These are phyloP conservation scores for Aegotheles bennettii DNA, from an alignment of 2,113 vertebrate genomes.

Conservation along the genomic window DNA sequence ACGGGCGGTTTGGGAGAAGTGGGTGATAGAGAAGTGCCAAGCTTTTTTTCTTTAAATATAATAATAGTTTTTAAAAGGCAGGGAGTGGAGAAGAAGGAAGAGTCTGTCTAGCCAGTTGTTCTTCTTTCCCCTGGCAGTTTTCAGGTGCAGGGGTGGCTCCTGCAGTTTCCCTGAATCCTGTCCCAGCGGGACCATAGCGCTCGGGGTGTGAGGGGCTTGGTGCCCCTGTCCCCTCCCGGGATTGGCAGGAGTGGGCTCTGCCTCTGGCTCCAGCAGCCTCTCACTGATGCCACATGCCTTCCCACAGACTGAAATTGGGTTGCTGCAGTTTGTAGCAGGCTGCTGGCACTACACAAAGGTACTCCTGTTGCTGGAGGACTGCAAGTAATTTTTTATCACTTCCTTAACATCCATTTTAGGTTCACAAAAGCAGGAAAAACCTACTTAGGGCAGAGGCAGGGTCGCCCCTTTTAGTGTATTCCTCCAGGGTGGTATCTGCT, in stretches of 20 bases:
- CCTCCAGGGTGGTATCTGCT: not conserved
- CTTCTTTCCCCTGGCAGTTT: not conserved
- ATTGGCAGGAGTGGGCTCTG: not conserved
- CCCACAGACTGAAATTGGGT: fast-evolving
- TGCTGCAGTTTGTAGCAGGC: not conserved
- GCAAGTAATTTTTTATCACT: not conserved
- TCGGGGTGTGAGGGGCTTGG: not conserved
- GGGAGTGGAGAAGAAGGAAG: not conserved
- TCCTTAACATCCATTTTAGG: constrained; percentile 9
- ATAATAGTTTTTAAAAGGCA: not conserved
- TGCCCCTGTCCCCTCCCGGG: not conserved
- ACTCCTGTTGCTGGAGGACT: not conserved
- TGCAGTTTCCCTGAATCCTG: not conserved
- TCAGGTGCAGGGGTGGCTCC: not conserved
- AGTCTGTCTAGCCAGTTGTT: not conserved
- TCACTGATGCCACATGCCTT: not conserved
- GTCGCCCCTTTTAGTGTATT: not conserved
- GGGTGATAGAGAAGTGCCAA: constrained; percentile 54
- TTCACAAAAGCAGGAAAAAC: constrained; percentile 24
- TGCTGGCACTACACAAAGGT: not conserved
- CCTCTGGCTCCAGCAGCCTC: not conserved
- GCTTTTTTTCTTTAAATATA: not conserved
- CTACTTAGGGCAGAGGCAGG: not conserved
- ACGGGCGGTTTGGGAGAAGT: not conserved
- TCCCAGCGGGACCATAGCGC: not conserved